These are phyloP conservation scores for Ciona savignyi DNA, from an alignment of 23 tunicate genomes.

Conservation along the genomic window DNA sequence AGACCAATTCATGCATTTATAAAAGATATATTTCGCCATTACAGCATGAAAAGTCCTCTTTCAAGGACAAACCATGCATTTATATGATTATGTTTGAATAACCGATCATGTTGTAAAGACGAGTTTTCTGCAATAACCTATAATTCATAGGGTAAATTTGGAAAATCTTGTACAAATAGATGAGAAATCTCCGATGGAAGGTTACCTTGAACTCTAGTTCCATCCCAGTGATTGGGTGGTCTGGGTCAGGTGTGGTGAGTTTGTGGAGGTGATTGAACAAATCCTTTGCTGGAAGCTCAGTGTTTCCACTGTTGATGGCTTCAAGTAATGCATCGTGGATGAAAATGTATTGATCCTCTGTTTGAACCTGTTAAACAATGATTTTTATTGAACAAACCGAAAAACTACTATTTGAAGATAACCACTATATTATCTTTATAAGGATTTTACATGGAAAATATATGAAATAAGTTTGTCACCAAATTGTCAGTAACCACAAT, in stretches of 20 bases:
- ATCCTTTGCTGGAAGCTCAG: conserved; percentile 78
- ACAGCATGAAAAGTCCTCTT: too few relatives aligned
- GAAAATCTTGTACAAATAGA: background rate
- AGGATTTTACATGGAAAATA: too few relatives aligned
- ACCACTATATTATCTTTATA: too few relatives aligned
- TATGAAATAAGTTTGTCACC: background rate
- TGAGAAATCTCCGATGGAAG: background rate
- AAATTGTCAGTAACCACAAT: too few relatives aligned
- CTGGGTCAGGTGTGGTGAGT: conserved; percentile 56
- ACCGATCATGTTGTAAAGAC: too few relatives aligned
- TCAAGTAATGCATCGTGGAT: conserved; percentile 96
- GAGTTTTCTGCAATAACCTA: too few relatives aligned
- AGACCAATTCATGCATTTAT: too few relatives aligned
- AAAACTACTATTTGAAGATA: too few relatives aligned
- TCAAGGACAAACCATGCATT: background rate
- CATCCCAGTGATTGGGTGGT: conserved; percentile 61
- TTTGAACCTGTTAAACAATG: conserved; percentile 63
- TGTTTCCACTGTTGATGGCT: conserved; percentile 89
- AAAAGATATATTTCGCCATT: too few relatives aligned
- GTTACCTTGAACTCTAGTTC: conserved; percentile 84
- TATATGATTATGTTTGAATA: too few relatives aligned
- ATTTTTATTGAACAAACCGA: background rate
- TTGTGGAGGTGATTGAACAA: conserved; percentile 74
- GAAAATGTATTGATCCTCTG: conserved; percentile 97
- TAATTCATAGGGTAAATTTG: too few relatives aligned